These are phyloP conservation scores for Scaptomyza tumidula DNA, from an alignment of 2,888 invertebrate genomes.

Conservation along the genomic window DNA sequence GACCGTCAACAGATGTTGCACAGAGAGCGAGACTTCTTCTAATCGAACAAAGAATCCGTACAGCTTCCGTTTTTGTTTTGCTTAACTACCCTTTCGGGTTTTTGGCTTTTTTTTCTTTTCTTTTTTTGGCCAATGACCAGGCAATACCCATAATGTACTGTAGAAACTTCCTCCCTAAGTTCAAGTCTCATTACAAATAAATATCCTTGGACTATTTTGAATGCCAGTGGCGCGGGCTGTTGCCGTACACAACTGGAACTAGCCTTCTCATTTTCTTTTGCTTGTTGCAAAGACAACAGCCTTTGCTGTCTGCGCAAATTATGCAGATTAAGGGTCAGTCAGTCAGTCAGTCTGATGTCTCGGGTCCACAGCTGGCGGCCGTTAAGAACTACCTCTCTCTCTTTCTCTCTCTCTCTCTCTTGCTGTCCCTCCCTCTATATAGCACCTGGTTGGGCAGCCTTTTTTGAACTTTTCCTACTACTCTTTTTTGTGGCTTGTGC, in stretches of 20 bases:
- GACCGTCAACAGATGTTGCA: conserved; percentile 56
- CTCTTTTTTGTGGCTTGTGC: conserved; percentile 14
- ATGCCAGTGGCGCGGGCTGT: conserved; percentile 45
- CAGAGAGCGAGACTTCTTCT: conserved; percentile 13
- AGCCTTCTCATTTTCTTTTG: background rate
- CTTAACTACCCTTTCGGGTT: conserved; percentile 61
- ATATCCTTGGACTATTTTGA: conserved; percentile 75
- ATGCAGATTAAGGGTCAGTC: conserved; percentile 81
- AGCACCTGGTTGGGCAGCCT: conserved; percentile 62
- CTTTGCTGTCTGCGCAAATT: conserved; percentile 72
- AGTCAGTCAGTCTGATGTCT: conserved; percentile 60
- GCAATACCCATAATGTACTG: conserved; percentile 15
- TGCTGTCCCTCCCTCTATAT: conserved; percentile 11
- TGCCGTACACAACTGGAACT: conserved; percentile 29
- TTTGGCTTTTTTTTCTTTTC: background rate
- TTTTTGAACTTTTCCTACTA: conserved; percentile 23
- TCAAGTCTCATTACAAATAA: conserved; percentile 72
- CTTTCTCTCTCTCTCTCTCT: background rate
- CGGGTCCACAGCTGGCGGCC: conserved; percentile 51
- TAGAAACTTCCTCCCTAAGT: conserved; percentile 36
- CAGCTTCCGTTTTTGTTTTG: conserved; percentile 20
- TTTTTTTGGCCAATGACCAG: conserved; percentile 46
- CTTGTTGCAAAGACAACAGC: conserved; percentile 1
- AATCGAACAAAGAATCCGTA: conserved; percentile 63
- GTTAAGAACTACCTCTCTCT: conserved; percentile 30